Conservation (phyloP, 1,140 invertebrate species). For the Phenacoccus solenopsis region DNA sequence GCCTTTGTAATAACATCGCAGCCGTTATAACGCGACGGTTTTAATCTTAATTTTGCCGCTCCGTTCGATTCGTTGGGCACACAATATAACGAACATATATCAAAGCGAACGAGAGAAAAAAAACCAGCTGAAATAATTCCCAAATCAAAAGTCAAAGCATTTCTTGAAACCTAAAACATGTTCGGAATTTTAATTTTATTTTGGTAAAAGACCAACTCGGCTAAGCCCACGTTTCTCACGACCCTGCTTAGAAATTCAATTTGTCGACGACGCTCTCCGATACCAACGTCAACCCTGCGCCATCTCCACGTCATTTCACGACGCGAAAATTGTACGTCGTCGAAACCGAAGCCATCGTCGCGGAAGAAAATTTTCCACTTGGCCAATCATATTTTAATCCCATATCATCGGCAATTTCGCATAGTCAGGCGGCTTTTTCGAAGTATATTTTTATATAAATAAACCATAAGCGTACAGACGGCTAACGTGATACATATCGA, state of each 20-base stretch:
- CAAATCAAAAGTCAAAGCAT: constrained; percentile 2
- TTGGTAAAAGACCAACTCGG: neutral
- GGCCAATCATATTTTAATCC: no score
- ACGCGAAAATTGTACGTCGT: no score
- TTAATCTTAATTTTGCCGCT: neutral
- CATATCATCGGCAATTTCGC: no score
- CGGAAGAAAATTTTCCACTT: neutral
- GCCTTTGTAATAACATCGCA: neutral
- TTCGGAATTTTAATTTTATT: constrained; percentile 3
- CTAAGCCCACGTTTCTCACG: neutral
- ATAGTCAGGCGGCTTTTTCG: no score
- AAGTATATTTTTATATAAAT: no score
- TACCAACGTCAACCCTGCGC: neutral
- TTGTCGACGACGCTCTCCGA: neutral
- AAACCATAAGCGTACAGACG: no score
- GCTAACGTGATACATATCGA: no score
- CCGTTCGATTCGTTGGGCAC: neutral
- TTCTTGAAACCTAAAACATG: neutral
- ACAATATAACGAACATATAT: neutral
- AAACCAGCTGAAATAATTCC: neutral
- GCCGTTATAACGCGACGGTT: neutral
- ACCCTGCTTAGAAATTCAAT: constrained; percentile 1
- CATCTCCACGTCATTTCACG: no score
- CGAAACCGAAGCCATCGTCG: neutral
- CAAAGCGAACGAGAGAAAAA: neutral